phyloP scores from a whole-genome alignment of 2,113 vertebrate genomes.

The Austrofundulus limnaeus region DNA sequence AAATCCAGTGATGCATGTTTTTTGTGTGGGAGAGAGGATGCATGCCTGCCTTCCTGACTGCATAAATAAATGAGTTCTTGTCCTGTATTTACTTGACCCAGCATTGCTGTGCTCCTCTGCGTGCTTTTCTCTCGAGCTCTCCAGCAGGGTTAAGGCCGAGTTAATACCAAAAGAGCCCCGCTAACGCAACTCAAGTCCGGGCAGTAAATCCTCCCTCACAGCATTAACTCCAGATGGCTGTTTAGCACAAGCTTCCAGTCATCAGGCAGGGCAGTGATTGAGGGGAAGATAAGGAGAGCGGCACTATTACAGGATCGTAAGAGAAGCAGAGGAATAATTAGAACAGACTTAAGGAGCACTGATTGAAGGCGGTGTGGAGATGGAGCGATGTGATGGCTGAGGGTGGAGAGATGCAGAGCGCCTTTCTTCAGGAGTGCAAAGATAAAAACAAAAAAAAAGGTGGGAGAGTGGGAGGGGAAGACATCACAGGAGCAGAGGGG shows the following conservation, averaged over 20 bases:
- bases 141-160: conserved; percentile 49
- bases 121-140: conserved; percentile 49
- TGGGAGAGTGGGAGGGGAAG: conserved; percentile 10
- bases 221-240: conserved; percentile 64
- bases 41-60: conserved; percentile 31
- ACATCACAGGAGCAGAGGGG: conserved; percentile 16
- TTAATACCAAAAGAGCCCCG: conserved; percentile 44
- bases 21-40: conserved; percentile 2
- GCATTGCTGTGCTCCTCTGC: conserved; percentile 39
- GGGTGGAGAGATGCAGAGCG: conserved; percentile 30
- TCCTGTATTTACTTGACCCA: conserved; percentile 59
- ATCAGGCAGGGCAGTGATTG: conserved; percentile 64
- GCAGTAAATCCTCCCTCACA: conserved; percentile 71
- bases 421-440: conserved; percentile 23
- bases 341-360: conserved; percentile 39
- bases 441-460: conserved; percentile 14
- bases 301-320: conserved; percentile 64
- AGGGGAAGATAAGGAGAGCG: conserved; percentile 61
- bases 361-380: conserved; percentile 47
- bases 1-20: neutral
- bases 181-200: conserved; percentile 54
- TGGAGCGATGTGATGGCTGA: conserved; percentile 45
- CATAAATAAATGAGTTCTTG: conserved; percentile 42
- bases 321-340: conserved; percentile 66
- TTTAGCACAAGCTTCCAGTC: conserved; percentile 66